Conservation (phyloP, 2,797 vertebrate species). For the Gymnopithys bicolor region DNA sequence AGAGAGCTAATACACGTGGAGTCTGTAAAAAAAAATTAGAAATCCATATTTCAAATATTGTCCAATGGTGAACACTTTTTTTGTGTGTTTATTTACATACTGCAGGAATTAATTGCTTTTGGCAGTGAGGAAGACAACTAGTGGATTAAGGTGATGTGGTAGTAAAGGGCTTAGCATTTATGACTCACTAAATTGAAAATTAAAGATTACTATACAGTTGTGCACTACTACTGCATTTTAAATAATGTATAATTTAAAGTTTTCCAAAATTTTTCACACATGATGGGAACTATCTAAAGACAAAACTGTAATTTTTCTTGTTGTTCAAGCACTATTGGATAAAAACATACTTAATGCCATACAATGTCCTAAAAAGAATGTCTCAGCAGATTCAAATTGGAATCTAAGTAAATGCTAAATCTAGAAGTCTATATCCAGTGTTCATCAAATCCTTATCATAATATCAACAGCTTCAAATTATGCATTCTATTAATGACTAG, state of each 20-base stretch:
- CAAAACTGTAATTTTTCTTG: background rate
- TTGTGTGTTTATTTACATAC: background rate
- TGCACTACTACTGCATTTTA: background rate
- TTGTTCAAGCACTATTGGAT: background rate
- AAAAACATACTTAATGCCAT: background rate
- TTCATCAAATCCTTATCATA: background rate
- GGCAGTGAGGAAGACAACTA: background rate
- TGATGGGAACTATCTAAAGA: background rate
- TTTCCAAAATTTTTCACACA: background rate
- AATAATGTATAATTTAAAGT: background rate
- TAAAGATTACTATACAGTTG: background rate
- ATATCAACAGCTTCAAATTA: background rate
- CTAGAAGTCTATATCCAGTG: background rate
- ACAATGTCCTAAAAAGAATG: background rate
- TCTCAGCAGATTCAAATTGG: background rate
- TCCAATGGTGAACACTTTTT: background rate
- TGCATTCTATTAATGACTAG: background rate
- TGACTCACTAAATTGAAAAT: background rate
- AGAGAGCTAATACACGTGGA: background rate
- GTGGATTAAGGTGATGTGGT: background rate
- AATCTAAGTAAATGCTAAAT: background rate
- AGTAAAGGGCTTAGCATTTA: background rate
- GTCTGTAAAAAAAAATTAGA: background rate
- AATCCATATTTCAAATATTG: background rate
- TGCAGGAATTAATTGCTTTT: background rate